Percentiles rank a stretch among this genome's conserved stretches.
Conservation (phyloP, 2,113 vertebrate species). For the Plecotus auritus region DNA sequence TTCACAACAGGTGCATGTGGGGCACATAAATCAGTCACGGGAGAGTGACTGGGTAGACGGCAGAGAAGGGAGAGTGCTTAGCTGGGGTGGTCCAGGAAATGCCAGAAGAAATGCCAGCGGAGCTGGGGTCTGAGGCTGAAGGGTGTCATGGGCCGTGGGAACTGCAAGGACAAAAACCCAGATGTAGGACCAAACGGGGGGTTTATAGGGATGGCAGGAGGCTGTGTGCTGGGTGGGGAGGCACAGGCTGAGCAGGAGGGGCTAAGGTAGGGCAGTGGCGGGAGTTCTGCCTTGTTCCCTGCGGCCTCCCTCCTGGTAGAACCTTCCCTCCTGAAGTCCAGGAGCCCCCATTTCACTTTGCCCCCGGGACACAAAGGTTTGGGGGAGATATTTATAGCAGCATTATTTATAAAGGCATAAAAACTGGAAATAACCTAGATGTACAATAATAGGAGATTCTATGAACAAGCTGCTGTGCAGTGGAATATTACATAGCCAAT, state of each 20-base stretch:
- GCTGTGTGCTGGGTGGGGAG: fast-evolving
- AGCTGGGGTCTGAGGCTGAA: neutral
- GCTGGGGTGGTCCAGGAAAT: neutral
- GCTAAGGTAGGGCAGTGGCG: neutral
- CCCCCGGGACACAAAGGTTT: neutral
- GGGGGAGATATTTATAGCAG: neutral
- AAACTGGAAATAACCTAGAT: neutral
- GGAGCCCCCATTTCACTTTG: neutral
- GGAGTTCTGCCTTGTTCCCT: neutral
- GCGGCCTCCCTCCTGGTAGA: no score
- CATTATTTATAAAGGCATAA: neutral
- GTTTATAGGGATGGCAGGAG: neutral
- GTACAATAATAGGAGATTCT: fast-evolving
- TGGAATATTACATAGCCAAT: no score
- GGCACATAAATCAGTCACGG: no score
- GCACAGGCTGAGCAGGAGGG: fast-evolving
- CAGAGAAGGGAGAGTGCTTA: neutral
- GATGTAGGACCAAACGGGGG: neutral
- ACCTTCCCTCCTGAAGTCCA: neutral
- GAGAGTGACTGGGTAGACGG: fast-evolving
- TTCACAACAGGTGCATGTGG: fast-evolving
- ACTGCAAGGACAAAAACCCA: neutral
- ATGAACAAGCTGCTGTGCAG: fast-evolving
- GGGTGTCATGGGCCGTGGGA: fast-evolving
- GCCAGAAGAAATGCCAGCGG: neutral